These are phyloP conservation scores for Marasmarcha lunaedactyla DNA, from an alignment of 2,888 invertebrate genomes.

Conservation along the genomic window DNA sequence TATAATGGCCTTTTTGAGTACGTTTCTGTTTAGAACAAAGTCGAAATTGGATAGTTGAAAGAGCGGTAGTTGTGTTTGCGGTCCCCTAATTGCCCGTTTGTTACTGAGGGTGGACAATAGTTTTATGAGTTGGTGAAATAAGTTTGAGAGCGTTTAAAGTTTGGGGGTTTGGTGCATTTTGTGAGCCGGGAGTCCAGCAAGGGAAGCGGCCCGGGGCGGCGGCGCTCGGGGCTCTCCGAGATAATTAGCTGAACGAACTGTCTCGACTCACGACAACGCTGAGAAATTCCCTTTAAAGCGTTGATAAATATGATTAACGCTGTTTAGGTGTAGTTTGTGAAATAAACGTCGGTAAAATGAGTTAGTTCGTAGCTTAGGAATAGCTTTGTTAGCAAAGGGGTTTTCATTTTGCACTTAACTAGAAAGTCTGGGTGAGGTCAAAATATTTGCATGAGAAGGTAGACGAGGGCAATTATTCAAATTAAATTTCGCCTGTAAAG, in stretches of 20 bases:
- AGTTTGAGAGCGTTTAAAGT: constrained; percentile 58
- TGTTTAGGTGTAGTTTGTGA: constrained; percentile 16
- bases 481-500: neutral
- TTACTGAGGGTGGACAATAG: constrained; percentile 44
- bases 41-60: constrained; percentile 5
- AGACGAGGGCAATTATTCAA: neutral
- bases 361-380: neutral
- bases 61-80: constrained; percentile 13
- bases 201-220: constrained; percentile 26
- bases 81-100: constrained; percentile 25
- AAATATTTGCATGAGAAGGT: neutral
- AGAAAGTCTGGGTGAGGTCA: neutral
- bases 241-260: constrained; percentile 65
- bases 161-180: constrained; percentile 58
- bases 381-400: neutral
- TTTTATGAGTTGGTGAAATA: constrained; percentile 63
- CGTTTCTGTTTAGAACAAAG: constrained; percentile 5
- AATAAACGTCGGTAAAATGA: neutral
- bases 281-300: constrained; percentile 45
- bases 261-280: constrained; percentile 37
- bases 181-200: constrained; percentile 31
- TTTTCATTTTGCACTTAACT: neutral
- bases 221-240: constrained; percentile 34
- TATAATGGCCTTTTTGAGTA: constrained; percentile 9
- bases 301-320: constrained; percentile 45